Percentiles rank a stretch among this genome's conserved stretches.
These are phyloP conservation scores for Drosophila pandora DNA, from an alignment of 1,140 invertebrate species.

Conservation along the genomic window DNA sequence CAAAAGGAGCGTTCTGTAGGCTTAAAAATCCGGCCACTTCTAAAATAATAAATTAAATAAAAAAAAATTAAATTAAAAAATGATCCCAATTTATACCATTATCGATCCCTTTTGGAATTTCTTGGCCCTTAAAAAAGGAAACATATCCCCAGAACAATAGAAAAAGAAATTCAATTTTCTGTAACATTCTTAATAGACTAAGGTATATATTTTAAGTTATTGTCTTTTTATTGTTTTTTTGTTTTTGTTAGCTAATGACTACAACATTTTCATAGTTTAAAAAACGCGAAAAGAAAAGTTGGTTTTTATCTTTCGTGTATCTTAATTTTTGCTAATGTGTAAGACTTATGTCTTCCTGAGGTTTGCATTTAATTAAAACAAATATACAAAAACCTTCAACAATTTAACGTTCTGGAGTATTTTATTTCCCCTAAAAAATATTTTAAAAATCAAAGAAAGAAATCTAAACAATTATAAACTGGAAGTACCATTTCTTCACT, in stretches of 20 bases:
- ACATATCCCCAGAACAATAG: neutral
- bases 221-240: neutral
- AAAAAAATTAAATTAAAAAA: too few relatives aligned
- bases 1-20: neutral
- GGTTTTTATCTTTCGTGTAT: conserved; percentile 1
- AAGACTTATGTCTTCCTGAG: neutral
- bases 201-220: neutral
- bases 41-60: too few relatives aligned
- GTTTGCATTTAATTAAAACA: neutral
- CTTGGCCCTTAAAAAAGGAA: neutral
- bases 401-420: too few relatives aligned
- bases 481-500: too few relatives aligned
- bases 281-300: neutral
- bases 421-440: too few relatives aligned
- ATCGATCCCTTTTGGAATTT: neutral
- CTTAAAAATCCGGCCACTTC: neutral
- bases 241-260: neutral
- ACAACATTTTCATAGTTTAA: neutral
- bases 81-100: neutral
- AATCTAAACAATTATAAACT: too few relatives aligned
- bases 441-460: too few relatives aligned
- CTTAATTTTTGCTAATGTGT: neutral
- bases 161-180: neutral
- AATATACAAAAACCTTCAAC: too few relatives aligned
- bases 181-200: neutral